Percentiles rank a stretch among this genome's conserved stretches.
phyloP scores from a whole-genome alignment of 1,140 invertebrate genomes.

The Hyphantria cunea region DNA sequence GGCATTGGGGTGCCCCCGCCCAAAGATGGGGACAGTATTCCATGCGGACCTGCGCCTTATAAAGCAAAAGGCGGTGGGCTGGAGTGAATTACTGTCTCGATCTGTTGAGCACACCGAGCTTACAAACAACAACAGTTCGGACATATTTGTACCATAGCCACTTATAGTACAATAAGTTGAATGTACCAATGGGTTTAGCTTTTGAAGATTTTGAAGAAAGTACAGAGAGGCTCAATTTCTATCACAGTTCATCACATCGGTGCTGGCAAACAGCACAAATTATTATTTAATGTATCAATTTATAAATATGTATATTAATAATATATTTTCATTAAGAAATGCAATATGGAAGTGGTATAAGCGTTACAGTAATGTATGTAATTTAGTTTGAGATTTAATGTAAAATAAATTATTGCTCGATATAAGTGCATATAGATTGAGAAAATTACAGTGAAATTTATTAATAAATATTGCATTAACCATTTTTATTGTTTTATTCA shows the following conservation, averaged over 20 bases:
- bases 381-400: constrained; percentile 62
- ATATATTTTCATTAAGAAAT: constrained; percentile 68
- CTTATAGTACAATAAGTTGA: too few species aligned
- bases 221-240: too few species aligned
- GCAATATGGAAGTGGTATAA: constrained; percentile 69
- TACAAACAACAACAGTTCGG: too few species aligned
- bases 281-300: constrained; percentile 37
- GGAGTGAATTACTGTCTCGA: too few species aligned
- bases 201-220: too few species aligned
- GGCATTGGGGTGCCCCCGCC: too few species aligned
- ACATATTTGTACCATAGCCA: too few species aligned
- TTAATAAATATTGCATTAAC: constrained; percentile 79
- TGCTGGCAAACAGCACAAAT: constrained; percentile 39
- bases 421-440: constrained; percentile 78
- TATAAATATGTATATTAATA: constrained; percentile 46
- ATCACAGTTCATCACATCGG: constrained; percentile 7
- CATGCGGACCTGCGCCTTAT: too few species aligned
- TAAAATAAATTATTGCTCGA: constrained; percentile 79
- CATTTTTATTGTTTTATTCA: constrained; percentile 26
- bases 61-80: too few species aligned
- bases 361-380: constrained; percentile 51
- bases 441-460: constrained; percentile 78
- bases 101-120: too few species aligned
- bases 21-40: too few species aligned
- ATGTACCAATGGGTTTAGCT: too few species aligned